phyloP scores from a whole-genome alignment of 2,888 invertebrate genomes.

The Xestia c-nigrum region DNA sequence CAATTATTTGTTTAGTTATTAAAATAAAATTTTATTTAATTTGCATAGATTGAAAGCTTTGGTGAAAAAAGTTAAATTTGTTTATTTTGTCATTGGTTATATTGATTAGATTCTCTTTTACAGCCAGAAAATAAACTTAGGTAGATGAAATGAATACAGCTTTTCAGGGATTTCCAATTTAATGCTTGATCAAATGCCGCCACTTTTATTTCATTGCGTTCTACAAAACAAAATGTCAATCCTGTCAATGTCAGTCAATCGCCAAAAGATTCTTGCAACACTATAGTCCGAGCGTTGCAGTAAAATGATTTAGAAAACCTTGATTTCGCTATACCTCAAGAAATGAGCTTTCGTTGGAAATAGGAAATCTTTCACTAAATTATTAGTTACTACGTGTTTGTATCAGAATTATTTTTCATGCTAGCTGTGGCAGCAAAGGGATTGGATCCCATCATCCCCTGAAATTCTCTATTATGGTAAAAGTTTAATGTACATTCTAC shows the following conservation, averaged over 20 bases:
- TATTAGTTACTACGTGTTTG: neutral
- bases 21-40: conserved; percentile 35
- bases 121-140: neutral
- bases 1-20: conserved; percentile 60
- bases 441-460: neutral
- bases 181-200: neutral
- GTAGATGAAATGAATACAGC: neutral
- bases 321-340: neutral
- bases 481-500: neutral
- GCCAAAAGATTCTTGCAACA: neutral
- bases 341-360: neutral
- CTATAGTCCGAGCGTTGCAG: neutral
- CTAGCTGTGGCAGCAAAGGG: neutral
- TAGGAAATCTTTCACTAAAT: neutral
- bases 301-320: neutral
- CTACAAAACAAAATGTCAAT: neutral
- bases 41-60: conserved; percentile 36
- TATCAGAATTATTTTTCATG: neutral
- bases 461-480: neutral
- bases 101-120: conserved; percentile 13
- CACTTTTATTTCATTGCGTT: neutral
- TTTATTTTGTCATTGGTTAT: conserved; percentile 14
- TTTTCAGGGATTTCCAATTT: neutral
- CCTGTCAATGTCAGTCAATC: neutral
- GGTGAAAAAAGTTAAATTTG: conserved; percentile 12